These are phyloP conservation scores for Phoenicopterus ruber DNA, from an alignment of 2,113 vertebrate species.

Conservation along the genomic window DNA sequence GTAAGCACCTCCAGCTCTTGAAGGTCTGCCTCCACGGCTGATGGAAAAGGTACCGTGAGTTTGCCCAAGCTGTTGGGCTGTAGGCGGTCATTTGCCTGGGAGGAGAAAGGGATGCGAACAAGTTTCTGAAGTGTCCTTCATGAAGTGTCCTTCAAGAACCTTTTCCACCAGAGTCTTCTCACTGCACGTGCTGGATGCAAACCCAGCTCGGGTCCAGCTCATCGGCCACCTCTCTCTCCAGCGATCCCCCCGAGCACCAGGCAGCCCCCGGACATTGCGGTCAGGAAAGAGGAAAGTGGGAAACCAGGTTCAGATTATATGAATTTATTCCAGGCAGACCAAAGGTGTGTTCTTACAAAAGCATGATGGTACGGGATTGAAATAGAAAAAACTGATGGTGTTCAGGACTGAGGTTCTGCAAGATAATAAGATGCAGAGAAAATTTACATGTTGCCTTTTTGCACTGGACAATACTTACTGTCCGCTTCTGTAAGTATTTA, in stretches of 20 bases:
- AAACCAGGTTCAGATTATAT: background rate
- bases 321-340: background rate
- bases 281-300: background rate
- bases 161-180: background rate
- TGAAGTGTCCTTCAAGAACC: background rate
- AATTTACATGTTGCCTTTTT: background rate
- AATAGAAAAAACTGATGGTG: background rate
- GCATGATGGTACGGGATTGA: background rate
- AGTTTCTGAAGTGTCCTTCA: background rate
- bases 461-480: background rate
- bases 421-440: background rate
- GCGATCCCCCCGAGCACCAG: background rate
- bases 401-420: background rate
- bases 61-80: background rate
- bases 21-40: background rate
- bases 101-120: background rate
- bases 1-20: slow-evolving; percentile 19
- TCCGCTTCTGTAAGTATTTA: background rate
- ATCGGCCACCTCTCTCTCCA: background rate
- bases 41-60: background rate
- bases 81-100: background rate
- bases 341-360: background rate
- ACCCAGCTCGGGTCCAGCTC: background rate
- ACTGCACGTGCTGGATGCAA: background rate
- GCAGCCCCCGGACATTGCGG: background rate